A percentile compares a stretch with the other conserved stretches of the same genome.
These are phyloP conservation scores for Urocitellus parryii DNA, from an alignment of 2,113 vertebrate species.

Conservation along the genomic window DNA sequence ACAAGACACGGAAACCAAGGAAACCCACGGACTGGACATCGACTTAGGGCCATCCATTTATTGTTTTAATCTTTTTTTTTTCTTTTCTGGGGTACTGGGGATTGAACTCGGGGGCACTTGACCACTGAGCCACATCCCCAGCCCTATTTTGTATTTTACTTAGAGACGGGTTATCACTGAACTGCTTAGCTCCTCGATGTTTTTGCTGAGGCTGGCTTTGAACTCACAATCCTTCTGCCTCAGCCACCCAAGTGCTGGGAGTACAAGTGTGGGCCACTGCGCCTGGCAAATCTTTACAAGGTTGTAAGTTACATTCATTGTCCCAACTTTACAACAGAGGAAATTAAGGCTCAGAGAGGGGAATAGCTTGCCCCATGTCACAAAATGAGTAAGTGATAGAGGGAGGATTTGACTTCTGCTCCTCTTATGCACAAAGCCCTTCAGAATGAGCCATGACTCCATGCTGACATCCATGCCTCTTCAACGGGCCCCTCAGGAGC, in stretches of 20 bases:
- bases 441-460: not conserved
- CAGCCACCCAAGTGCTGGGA: too few species aligned
- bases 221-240: too few species aligned
- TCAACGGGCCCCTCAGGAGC: fast-evolving
- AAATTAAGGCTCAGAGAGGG: not conserved
- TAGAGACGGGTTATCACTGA: too few species aligned
- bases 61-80: too few species aligned
- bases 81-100: too few species aligned
- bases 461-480: fast-evolving
- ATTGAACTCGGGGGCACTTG: too few species aligned
- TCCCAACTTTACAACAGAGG: not conserved
- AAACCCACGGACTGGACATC: too few species aligned
- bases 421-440: not conserved
- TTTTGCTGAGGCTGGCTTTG: too few species aligned
- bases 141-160: too few species aligned
- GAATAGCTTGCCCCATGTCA: not conserved
- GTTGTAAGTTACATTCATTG: not conserved
- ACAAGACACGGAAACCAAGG: not conserved
- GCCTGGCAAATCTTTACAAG: not conserved
- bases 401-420: not conserved
- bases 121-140: too few species aligned
- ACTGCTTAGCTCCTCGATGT: too few species aligned
- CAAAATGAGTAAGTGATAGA: not conserved
- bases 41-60: not conserved
- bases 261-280: too few species aligned